Evolutionary conservation across 2,888 invertebrate genomes (phyloP).

Genomic region (Heliconius charithonia): DNA sequence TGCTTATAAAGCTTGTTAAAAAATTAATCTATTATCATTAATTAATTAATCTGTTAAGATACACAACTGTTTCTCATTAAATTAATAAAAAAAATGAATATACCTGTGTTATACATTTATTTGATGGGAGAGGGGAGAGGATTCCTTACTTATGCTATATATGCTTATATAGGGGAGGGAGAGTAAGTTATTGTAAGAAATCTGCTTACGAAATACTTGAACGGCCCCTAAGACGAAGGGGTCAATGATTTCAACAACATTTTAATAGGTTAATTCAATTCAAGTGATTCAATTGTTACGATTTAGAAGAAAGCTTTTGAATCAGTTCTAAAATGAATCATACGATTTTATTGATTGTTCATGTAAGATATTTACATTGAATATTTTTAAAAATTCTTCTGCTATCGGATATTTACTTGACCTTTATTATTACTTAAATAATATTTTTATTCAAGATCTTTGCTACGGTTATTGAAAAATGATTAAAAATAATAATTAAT

Average conservation of each 20-base stretch:
- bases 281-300: not conserved
- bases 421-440: not conserved
- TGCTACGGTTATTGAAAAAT: not conserved
- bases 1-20: no score
- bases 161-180: no score
- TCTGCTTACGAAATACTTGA: no score
- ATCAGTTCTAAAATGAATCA: not conserved
- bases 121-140: no score
- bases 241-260: conserved; percentile 1
- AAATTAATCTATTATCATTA: no score
- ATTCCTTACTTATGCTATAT: no score
- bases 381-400: not conserved
- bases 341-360: not conserved
- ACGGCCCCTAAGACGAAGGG: not conserved
- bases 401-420: not conserved
- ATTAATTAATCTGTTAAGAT: no score
- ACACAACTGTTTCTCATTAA: no score
- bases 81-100: no score
- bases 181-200: no score
- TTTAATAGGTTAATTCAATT: not conserved
- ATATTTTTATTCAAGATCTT: not conserved
- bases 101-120: no score
- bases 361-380: no score
- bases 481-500: not conserved
- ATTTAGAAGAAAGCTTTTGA: not conserved